These are phyloP conservation scores for Leuciscus idus DNA, from an alignment of 2,113 vertebrate genomes.

Conservation along the genomic window DNA sequence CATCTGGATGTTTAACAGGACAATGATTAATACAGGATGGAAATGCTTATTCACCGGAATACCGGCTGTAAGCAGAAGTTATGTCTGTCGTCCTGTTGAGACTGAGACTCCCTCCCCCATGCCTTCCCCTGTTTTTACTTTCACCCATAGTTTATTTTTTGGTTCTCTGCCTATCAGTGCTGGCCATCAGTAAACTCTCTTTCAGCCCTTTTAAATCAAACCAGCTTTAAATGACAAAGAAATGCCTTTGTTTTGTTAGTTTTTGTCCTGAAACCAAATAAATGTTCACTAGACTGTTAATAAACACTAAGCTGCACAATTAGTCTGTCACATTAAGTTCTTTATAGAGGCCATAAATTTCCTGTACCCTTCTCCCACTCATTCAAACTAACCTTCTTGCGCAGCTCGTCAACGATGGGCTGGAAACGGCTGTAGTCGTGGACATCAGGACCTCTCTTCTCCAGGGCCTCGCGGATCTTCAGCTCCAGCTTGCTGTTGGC, in stretches of 20 bases:
- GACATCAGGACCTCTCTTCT: conserved; percentile 77
- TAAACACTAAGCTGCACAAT: not conserved
- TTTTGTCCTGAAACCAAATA: conserved; percentile 1
- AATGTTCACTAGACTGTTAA: conserved; percentile 18
- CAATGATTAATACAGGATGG: conserved; percentile 46
- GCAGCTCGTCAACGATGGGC: conserved; percentile 74
- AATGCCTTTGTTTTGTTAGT: not conserved
- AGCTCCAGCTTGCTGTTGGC: conserved; percentile 79
- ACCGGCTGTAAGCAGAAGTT: not conserved
- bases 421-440: conserved; percentile 81
- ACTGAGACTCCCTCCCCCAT: conserved; percentile 1
- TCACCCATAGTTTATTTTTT: not conserved
- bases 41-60: conserved; percentile 42
- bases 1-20: conserved; percentile 19
- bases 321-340: not conserved
- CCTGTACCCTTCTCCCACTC: not conserved
- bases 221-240: not conserved
- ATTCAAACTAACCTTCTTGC: conserved; percentile 75
- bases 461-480: conserved; percentile 79
- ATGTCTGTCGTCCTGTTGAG: not conserved
- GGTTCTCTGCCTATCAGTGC: conserved; percentile 3
- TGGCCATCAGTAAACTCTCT: conserved; percentile 22
- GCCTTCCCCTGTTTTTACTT: conserved; percentile 7
- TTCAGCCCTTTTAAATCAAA: not conserved
- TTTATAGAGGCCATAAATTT: not conserved